These are phyloP conservation scores for Rhadina sibilatrix DNA, from an alignment of 2,113 vertebrate species.

Conservation along the genomic window DNA sequence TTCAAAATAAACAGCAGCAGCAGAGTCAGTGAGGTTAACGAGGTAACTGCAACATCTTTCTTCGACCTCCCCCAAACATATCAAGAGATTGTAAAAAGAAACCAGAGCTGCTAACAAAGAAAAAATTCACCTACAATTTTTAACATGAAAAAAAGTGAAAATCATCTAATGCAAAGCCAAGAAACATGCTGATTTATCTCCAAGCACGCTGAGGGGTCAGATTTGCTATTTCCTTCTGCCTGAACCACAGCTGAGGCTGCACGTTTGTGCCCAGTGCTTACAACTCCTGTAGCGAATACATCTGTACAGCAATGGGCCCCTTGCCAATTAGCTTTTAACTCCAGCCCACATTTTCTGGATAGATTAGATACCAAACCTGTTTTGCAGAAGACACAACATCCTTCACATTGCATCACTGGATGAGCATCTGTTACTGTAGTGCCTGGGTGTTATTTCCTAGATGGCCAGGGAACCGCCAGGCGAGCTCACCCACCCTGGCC, in stretches of 20 bases:
- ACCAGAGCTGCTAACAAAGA: neutral
- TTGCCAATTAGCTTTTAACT: conserved; percentile 42
- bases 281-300: neutral
- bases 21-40: neutral
- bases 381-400: conserved; percentile 46
- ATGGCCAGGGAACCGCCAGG: conserved; percentile 58
- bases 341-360: conserved; percentile 67
- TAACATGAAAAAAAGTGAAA: neutral
- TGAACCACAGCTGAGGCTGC: neutral
- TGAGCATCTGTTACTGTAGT: conserved; percentile 72
- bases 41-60: neutral
- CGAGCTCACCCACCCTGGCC: neutral
- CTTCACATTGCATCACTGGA: conserved; percentile 60
- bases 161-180: neutral
- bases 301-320: conserved; percentile 3
- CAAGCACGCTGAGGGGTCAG: neutral
- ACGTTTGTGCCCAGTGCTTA: neutral
- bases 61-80: neutral
- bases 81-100: neutral
- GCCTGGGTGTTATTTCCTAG: conserved; percentile 69
- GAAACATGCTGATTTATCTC: neutral
- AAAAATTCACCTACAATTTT: neutral
- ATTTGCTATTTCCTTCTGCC: neutral
- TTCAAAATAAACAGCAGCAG: neutral
- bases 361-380: conserved; percentile 68